phyloP scores from a whole-genome alignment of 2,113 vertebrate species.

The Girardinichthys multiradiatus region DNA sequence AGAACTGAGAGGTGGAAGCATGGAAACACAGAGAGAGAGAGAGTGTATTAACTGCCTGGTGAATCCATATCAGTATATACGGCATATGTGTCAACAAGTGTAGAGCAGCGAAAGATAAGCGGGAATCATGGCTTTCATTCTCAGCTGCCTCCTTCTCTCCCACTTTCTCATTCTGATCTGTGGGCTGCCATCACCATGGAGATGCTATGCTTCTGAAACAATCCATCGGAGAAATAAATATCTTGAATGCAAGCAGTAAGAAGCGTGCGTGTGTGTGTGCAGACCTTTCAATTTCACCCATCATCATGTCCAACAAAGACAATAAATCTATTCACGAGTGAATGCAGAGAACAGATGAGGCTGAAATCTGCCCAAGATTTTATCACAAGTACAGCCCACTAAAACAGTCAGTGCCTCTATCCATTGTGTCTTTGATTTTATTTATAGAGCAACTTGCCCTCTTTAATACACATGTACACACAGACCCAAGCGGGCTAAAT shows the following conservation, averaged over 20 bases:
- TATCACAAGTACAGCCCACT: slow-evolving; percentile 63
- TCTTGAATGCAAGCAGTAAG: slow-evolving; percentile 51
- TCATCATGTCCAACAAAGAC: slow-evolving; percentile 42
- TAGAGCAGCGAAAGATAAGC: slow-evolving; percentile 61
- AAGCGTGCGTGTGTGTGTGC: background rate
- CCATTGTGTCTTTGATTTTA: slow-evolving; percentile 48
- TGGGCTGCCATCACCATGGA: slow-evolving; percentile 83
- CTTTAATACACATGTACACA: slow-evolving; percentile 21
- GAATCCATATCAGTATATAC: slow-evolving; percentile 38
- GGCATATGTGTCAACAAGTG: slow-evolving; percentile 73
- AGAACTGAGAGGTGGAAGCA: slow-evolving; percentile 13
- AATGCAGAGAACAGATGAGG: slow-evolving; percentile 54
- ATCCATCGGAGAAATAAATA: slow-evolving; percentile 71
- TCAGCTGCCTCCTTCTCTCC: slow-evolving; percentile 48
- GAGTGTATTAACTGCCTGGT: slow-evolving; percentile 36
- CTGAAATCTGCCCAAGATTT: slow-evolving; percentile 56
- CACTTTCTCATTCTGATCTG: slow-evolving; percentile 62
- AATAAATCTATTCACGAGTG: slow-evolving; percentile 52
- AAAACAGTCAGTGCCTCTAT: slow-evolving; percentile 46
- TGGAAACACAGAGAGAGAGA: slow-evolving; percentile 1
- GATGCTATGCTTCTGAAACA: slow-evolving; percentile 78
- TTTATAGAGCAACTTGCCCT: slow-evolving; percentile 49
- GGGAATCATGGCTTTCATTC: slow-evolving; percentile 50
- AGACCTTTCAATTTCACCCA: slow-evolving; percentile 33
- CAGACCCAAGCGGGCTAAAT: slow-evolving; percentile 41